A percentile compares a stretch with the other conserved stretches of the same genome.
Conservation (phyloP, 1,140 invertebrate genomes). For the Bombyx mandarina region DNA sequence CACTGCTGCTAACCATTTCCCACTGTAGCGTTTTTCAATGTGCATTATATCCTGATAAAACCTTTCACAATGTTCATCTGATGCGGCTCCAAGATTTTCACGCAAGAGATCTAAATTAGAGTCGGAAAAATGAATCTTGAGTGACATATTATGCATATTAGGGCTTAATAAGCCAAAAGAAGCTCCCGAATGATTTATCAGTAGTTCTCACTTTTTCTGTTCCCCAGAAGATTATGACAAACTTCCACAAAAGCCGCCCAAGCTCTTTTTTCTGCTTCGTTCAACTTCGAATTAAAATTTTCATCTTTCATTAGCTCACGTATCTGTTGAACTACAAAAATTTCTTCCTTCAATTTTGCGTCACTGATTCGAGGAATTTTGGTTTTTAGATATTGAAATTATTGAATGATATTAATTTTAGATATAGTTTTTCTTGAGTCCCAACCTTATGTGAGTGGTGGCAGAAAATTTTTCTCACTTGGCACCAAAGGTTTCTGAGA, state of each 20-base stretch:
- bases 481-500: constrained; percentile 6
- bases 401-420: constrained; percentile 28
- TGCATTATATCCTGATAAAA: constrained; percentile 35
- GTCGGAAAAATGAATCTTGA: constrained; percentile 50
- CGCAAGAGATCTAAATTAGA: constrained; percentile 43
- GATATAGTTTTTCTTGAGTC: constrained; percentile 50
- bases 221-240: constrained; percentile 15
- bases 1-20: constrained; percentile 31
- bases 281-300: constrained; percentile 14
- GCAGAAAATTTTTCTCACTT: constrained; percentile 12
- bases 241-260: constrained; percentile 13
- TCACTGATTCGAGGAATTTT: constrained; percentile 26
- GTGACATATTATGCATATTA: constrained; percentile 31
- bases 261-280: constrained; percentile 10
- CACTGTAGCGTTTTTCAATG: no score
- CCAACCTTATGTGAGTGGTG: constrained; percentile 47
- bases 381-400: constrained; percentile 31
- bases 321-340: constrained; percentile 28
- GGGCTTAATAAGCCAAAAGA: constrained; percentile 23
- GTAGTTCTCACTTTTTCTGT: constrained; percentile 20
- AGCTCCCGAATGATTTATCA: constrained; percentile 25
- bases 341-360: constrained; percentile 23
- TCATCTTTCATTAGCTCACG: constrained; percentile 11
- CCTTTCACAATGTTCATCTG: constrained; percentile 45
- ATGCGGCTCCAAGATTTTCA: constrained; percentile 31